Evolutionary conservation across 2,113 vertebrate genomes (phyloP).

Genomic region (Ctenomys sociabilis): DNA sequence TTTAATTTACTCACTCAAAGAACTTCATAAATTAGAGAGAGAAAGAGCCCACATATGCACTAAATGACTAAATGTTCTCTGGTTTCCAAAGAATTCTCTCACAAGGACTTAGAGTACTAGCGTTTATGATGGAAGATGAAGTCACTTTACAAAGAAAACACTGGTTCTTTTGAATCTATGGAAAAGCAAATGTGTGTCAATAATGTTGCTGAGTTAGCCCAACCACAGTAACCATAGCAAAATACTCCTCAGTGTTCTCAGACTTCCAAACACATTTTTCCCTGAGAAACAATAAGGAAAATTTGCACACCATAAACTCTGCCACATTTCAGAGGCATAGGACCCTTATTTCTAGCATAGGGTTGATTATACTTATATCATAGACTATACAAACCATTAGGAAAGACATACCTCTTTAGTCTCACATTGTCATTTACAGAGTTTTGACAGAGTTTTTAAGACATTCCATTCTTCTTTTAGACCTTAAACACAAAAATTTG

Average conservation of each 20-base stretch:
- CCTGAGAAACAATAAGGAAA: background rate
- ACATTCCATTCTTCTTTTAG: background rate
- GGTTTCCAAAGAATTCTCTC: slow-evolving; percentile 79
- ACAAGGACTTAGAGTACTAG: slow-evolving; percentile 43
- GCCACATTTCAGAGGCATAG: background rate
- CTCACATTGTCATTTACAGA: slow-evolving; percentile 2
- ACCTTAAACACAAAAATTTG: background rate
- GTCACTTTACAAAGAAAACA: slow-evolving; percentile 76
- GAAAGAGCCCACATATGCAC: slow-evolving; percentile 46
- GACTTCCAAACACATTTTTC: slow-evolving; percentile 54
- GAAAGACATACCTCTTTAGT: background rate
- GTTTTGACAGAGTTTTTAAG: background rate
- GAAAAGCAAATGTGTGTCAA: slow-evolving; percentile 70
- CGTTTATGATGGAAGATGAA: slow-evolving; percentile 71
- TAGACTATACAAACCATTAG: background rate
- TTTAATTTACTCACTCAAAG: slow-evolving; percentile 73
- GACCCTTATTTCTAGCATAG: background rate
- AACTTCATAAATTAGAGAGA: slow-evolving; percentile 75
- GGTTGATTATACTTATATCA: background rate
- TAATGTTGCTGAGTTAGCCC: slow-evolving; percentile 57
- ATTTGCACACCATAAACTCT: background rate
- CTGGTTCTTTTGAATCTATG: slow-evolving; percentile 63
- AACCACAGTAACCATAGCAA: slow-evolving; percentile 56
- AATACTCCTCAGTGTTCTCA: slow-evolving; percentile 15
- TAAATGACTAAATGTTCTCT: slow-evolving; percentile 72